Evolutionary conservation across 2,888 invertebrate genomes (phyloP).

Genomic region (Onthophagus sagittarius): DNA sequence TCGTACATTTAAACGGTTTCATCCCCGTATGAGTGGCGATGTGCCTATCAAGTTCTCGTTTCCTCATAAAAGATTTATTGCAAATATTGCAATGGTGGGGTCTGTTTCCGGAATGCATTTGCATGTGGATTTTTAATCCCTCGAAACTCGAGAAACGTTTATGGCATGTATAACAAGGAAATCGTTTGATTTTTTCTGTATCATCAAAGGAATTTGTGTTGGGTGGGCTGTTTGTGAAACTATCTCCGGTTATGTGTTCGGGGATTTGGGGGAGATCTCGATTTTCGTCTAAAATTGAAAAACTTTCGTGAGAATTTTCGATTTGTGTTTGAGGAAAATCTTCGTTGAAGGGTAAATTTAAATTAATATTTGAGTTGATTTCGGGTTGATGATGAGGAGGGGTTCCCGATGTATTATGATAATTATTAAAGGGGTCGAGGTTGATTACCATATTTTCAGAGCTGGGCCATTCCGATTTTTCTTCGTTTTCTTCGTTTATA

Average conservation of each 20-base stretch:
- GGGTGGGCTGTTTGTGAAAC: conserved; percentile 26
- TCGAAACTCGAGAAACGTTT: conserved; percentile 39
- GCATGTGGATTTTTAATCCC: conserved; percentile 48
- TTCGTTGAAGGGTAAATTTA: conserved; percentile 33
- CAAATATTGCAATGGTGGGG: conserved; percentile 64
- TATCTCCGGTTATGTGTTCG: conserved; percentile 41
- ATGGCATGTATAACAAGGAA: conserved; percentile 38
- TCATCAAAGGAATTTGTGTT: background rate
- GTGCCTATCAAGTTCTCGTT: conserved; percentile 68
- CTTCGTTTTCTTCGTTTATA: conserved; percentile 30
- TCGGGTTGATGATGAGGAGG: conserved; percentile 13
- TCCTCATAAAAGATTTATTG: conserved; percentile 63
- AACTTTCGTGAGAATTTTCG: conserved; percentile 43
- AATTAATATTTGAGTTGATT: conserved; percentile 16
- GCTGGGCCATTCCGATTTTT: conserved; percentile 35
- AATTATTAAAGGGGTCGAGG: conserved; percentile 55
- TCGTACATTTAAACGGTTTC: conserved; percentile 64
- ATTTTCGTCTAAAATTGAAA: conserved; percentile 16
- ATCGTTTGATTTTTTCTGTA: conserved; percentile 26
- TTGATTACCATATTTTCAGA: conserved; percentile 57
- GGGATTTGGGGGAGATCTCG: conserved; percentile 36
- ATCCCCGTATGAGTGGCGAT: conserved; percentile 63
- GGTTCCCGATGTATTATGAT: conserved; percentile 42
- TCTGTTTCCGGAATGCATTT: conserved; percentile 52
- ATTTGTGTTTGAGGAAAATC: conserved; percentile 54